Evolutionary conservation across 2,888 invertebrate species (phyloP), one percentile per base, ranked within the genome.

Genomic region (Anodontia alba): DNA sequence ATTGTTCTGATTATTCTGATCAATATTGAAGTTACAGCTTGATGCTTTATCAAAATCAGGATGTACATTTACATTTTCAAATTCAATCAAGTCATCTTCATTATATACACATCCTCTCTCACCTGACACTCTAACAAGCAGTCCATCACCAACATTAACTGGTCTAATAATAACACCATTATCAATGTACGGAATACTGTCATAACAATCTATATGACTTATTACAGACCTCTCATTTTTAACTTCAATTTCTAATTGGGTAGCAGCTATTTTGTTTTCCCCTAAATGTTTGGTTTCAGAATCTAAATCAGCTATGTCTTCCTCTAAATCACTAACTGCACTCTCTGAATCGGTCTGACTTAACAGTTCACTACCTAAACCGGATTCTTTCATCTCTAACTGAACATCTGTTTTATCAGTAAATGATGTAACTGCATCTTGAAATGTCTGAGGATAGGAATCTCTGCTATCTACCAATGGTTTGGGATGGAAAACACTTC

Each of bases 31-130:
- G 31, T 67, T 33, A 8, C 5, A 38, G 26, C 54, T 42, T 33
- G 73, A 57, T 20, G 20, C 71, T 3, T 49, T 67, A 12, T 62
- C 31, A 71, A 49, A 77, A 26, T 38, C 62, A 26, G 62, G 62
- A n/a, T 62, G 72, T 12, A 73, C 31, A 71, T 81, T 80, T 51
- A 76, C 73, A 77, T 81, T 75, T 51, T 54, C 79, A 81, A 76
- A 81, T 54, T 84, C 84, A 29, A 79, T 68, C 66, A 84, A 46
- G 10, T 76, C 76, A 68, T 77, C 79, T 57, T 76, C 78, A 72
- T 51, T 49, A 38, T 38, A 5, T 23, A 42, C 29, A 49, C 31
- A 36, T 38, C 29, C 29, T 8, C 12, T 38, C 42, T 33, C 43
- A 74, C 23, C 66, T 51, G 69, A 33, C 33, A n/a, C 33, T 20